Conservation (phyloP, 2,797 vertebrate genomes). For the Peromyscus melanophrys region DNA sequence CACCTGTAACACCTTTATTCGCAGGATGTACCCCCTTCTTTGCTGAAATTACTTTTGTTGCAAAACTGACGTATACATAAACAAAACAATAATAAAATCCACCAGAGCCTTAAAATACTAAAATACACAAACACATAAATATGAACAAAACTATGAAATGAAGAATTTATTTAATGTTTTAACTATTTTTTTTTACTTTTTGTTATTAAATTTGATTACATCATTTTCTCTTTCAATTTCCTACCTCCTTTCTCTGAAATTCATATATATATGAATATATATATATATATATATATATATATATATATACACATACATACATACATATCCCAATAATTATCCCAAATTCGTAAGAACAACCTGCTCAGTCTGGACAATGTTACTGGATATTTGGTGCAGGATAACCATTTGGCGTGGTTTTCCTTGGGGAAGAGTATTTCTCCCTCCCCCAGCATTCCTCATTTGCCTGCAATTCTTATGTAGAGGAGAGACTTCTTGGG, state of each 20-base stretch:
- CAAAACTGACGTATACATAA: background rate
- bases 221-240: background rate
- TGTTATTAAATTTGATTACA: background rate
- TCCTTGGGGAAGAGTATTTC: background rate
- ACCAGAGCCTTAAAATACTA: background rate
- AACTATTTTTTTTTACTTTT: background rate
- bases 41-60: constrained; percentile 27
- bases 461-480: too few relatives aligned
- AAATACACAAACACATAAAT: background rate
- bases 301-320: background rate
- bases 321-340: background rate
- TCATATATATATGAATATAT: background rate
- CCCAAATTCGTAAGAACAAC: background rate
- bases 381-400: background rate
- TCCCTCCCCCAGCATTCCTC: background rate
- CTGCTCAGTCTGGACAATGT: background rate
- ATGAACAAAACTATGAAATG: background rate
- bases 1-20: background rate
- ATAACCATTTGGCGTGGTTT: too few relatives aligned
- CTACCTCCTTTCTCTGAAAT: background rate
- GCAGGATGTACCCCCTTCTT: background rate
- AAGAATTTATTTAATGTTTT: background rate
- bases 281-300: background rate
- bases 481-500: background rate
- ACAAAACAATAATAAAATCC: background rate